Conservation (phyloP, 1,140 invertebrate species). For the Drosophila simulans region DNA sequence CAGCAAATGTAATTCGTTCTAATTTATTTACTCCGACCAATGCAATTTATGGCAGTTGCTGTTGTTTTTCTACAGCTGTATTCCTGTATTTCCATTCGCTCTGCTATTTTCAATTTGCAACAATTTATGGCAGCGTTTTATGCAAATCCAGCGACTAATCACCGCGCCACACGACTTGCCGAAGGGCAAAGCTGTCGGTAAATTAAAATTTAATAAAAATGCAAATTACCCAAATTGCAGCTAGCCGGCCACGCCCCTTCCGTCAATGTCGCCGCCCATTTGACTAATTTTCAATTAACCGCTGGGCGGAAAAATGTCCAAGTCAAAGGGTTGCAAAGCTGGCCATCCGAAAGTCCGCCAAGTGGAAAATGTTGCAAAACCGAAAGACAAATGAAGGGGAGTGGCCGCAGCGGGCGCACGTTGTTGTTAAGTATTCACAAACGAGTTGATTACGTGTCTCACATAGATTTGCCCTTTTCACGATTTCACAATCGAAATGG, state of each 20-base stretch:
- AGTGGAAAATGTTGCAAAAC: conserved; percentile 71
- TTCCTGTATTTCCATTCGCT: conserved; percentile 7
- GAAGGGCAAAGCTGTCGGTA: conserved; percentile 25
- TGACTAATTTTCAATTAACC: conserved; percentile 77
- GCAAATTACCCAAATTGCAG: conserved; percentile 74
- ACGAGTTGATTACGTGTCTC: conserved; percentile 82
- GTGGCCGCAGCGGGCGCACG: neutral
- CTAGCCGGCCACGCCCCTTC: conserved; percentile 58
- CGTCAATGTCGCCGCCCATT: conserved; percentile 36
- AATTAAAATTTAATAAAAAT: conserved; percentile 82
- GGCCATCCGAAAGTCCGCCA: conserved; percentile 25
- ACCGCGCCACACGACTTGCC: conserved; percentile 36
- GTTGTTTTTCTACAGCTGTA: conserved; percentile 8
- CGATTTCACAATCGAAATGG: conserved; percentile 16
- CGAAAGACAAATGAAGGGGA: conserved; percentile 13
- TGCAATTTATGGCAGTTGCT: conserved; percentile 70
- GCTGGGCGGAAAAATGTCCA: conserved; percentile 34
- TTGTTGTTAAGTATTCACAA: conserved; percentile 65
- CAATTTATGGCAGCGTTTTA: conserved; percentile 75
- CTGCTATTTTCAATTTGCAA: conserved; percentile 67
- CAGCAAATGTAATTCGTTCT: conserved; percentile 66
- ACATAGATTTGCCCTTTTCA: conserved; percentile 67
- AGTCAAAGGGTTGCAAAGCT: conserved; percentile 49
- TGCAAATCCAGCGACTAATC: conserved; percentile 76
- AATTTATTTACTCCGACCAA: conserved; percentile 75